Conservation (phyloP, 1,140 invertebrate species). For the Temnothorax longispinosus region DNA sequence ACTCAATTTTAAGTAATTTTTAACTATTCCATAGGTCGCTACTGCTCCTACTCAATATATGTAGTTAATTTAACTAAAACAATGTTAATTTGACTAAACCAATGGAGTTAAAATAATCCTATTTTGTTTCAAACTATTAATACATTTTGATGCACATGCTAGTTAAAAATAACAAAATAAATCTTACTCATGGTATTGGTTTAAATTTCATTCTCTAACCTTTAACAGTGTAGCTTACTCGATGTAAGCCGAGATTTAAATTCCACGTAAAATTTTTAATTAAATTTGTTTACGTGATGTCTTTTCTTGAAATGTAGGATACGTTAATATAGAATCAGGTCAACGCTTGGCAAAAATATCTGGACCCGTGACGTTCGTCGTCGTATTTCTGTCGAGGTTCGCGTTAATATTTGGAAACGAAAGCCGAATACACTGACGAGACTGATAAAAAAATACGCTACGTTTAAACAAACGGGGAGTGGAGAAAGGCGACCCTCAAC, state of each 20-base stretch:
- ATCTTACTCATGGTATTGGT: too few species aligned
- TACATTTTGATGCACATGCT: too few species aligned
- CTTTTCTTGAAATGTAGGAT: not conserved
- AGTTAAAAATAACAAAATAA: too few species aligned
- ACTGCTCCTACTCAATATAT: too few species aligned
- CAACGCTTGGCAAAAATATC: not conserved
- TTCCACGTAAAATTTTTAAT: not conserved
- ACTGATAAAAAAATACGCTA: constrained; percentile 53
- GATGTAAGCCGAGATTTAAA: not conserved
- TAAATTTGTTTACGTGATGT: not conserved
- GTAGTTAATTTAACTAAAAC: too few species aligned
- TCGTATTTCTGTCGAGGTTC: constrained; percentile 10
- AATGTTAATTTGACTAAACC: too few species aligned
- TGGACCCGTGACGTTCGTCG: not conserved
- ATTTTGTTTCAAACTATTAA: too few species aligned
- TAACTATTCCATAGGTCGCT: too few species aligned
- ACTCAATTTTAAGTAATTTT: too few species aligned
- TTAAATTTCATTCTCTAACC: too few species aligned
- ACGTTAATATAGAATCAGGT: not conserved
- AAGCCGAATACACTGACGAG: constrained; percentile 18
- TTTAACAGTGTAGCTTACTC: not conserved
- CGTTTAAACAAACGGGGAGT: constrained; percentile 41
- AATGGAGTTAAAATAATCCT: too few species aligned
- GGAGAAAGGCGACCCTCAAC: constrained; percentile 22
- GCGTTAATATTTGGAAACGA: constrained; percentile 24